Percentiles rank a stretch among this genome's conserved stretches.
Evolutionary conservation across 2,888 invertebrate genomes (phyloP).

Genomic region (Meiosimyza decipiens): DNA sequence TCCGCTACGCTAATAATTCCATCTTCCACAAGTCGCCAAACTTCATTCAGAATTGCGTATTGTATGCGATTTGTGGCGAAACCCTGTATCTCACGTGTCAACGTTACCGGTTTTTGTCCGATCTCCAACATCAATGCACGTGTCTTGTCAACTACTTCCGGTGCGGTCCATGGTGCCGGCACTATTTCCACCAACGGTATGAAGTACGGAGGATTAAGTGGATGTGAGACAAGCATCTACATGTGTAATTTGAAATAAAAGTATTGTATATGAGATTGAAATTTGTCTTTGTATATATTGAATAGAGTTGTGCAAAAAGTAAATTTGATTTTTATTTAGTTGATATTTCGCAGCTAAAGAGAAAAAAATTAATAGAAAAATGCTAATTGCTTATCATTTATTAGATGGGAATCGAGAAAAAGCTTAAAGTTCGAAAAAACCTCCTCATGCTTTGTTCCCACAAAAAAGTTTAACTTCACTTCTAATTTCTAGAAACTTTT

Average conservation of each 20-base stretch:
- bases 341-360: too few species aligned
- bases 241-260: background rate
- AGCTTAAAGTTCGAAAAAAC: too few species aligned
- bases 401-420: too few species aligned
- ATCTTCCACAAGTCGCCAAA: constrained; percentile 86
- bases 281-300: background rate
- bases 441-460: too few species aligned
- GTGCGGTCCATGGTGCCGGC: constrained; percentile 91
- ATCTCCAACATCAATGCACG: constrained; percentile 83
- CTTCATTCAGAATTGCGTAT: constrained; percentile 92
- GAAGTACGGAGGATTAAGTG: constrained; percentile 96
- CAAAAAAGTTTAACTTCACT: too few species aligned
- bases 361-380: too few species aligned
- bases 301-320: too few species aligned
- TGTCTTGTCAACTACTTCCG: constrained; percentile 77
- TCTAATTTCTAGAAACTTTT: too few species aligned
- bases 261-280: too few species aligned
- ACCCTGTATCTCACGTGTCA: constrained; percentile 88
- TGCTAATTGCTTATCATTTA: too few species aligned
- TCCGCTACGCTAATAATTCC: constrained; percentile 86
- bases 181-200: constrained; percentile 94
- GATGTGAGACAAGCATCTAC: constrained; percentile 80
- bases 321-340: background rate
- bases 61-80: constrained; percentile 95
- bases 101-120: constrained; percentile 89